These are phyloP conservation scores for Scomberomorus guttatus DNA, from an alignment of 2,797 vertebrate species.

Conservation along the genomic window DNA sequence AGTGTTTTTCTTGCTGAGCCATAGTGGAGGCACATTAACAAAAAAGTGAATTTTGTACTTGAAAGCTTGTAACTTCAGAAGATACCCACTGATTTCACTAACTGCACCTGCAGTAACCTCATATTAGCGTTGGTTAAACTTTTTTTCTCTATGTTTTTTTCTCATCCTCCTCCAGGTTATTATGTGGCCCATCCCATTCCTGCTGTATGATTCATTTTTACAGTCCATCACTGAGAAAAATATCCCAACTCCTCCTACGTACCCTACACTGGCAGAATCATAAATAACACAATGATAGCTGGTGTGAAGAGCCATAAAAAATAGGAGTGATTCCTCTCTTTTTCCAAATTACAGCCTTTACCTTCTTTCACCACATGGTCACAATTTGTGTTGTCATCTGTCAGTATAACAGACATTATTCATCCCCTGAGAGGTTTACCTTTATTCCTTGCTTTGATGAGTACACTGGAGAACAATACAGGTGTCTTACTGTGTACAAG, in stretches of 20 bases:
- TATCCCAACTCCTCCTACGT: slow-evolving; percentile 18
- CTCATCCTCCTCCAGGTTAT: not conserved
- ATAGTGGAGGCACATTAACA: too few species aligned
- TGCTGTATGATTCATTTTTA: slow-evolving; percentile 36
- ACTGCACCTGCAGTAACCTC: too few species aligned
- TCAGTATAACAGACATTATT: slow-evolving; percentile 45
- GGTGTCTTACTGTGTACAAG: slow-evolving; percentile 10
- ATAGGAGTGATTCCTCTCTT: slow-evolving; percentile 37
- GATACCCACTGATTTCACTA: too few species aligned
- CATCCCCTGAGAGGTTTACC: slow-evolving; percentile 11
- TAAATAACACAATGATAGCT: slow-evolving; percentile 65
- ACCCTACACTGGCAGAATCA: slow-evolving; percentile 42
- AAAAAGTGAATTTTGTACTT: too few species aligned
- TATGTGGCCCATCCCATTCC: slow-evolving; percentile 26
- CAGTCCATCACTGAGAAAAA: slow-evolving; percentile 41
- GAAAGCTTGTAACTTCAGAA: too few species aligned
- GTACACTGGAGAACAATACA: slow-evolving; percentile 19
- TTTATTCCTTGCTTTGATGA: slow-evolving; percentile 33
- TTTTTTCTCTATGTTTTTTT: not conserved
- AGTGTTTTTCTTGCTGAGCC: too few species aligned
- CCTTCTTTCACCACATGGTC: slow-evolving; percentile 42
- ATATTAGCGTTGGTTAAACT: not conserved
- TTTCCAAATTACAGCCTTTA: slow-evolving; percentile 65
- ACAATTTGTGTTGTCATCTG: slow-evolving; percentile 53
- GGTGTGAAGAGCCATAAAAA: slow-evolving; percentile 56